These are phyloP conservation scores for Todiramphus chloris DNA, from an alignment of 2,113 vertebrate species.

Conservation along the genomic window DNA sequence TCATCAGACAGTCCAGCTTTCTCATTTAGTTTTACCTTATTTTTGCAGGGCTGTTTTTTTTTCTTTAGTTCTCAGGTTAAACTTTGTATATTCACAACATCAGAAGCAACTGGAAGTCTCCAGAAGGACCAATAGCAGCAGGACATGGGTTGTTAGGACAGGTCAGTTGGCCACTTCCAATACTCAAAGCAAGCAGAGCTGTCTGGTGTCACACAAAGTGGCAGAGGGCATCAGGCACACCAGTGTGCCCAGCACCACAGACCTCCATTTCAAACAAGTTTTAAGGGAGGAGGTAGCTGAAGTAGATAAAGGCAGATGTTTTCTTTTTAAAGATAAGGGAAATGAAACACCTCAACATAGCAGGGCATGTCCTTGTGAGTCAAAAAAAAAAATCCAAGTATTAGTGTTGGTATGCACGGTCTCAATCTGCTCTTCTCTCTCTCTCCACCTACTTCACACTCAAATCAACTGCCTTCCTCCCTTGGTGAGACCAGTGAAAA, in stretches of 20 bases:
- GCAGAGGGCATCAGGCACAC: background rate
- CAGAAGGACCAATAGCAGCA: background rate
- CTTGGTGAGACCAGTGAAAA: background rate
- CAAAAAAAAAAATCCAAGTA: background rate
- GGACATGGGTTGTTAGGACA: background rate
- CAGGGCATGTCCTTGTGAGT: background rate
- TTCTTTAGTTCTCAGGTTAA: background rate
- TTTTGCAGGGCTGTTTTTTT: background rate
- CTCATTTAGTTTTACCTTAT: background rate
- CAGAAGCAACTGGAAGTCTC: background rate
- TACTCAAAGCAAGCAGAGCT: background rate
- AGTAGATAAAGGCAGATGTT: background rate
- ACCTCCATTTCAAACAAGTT: background rate
- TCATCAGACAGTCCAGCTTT: background rate
- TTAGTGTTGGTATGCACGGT: background rate
- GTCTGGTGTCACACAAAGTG: no score
- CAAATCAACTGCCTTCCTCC: background rate
- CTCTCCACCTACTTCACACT: background rate
- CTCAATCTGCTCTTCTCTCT: background rate
- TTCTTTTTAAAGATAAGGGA: background rate
- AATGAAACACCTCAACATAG: background rate
- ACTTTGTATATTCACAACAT: background rate
- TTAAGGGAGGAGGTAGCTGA: background rate
- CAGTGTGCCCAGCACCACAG: background rate
- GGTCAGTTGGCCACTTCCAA: background rate